Conservation (phyloP, 2,888 invertebrate genomes). For the Tineola bisselliella region DNA sequence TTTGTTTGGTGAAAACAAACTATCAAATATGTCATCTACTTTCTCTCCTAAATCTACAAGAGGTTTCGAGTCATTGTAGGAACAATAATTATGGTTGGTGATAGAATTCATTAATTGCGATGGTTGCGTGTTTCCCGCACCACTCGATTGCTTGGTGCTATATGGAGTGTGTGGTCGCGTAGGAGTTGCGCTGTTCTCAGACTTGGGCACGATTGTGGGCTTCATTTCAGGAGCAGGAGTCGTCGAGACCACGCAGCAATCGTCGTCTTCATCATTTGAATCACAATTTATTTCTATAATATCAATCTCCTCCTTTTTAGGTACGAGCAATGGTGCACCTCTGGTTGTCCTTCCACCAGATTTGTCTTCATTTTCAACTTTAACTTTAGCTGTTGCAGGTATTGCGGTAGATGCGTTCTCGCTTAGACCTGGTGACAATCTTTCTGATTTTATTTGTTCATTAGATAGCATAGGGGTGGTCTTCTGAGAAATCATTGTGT, state of each 20-base stretch:
- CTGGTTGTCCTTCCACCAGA: conserved; percentile 20
- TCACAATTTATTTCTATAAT: conserved; percentile 61
- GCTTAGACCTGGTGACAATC: conserved; percentile 36
- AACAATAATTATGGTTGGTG: neutral
- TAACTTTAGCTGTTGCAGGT: conserved; percentile 41
- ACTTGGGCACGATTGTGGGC: conserved; percentile 43
- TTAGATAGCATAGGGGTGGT: conserved; percentile 39
- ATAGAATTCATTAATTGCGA: too few species aligned
- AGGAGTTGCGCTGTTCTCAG: conserved; percentile 36
- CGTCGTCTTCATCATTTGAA: conserved; percentile 59
- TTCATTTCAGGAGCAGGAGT: conserved; percentile 55
- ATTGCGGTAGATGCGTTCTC: conserved; percentile 20
- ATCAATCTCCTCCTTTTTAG: conserved; percentile 25
- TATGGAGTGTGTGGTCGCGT: conserved; percentile 16
- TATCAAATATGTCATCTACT: conserved; percentile 59
- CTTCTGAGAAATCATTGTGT: conserved; percentile 19
- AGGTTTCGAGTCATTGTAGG: conserved; percentile 39
- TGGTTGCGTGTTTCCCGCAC: neutral
- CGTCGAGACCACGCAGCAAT: conserved; percentile 57
- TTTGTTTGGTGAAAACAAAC: conserved; percentile 45
- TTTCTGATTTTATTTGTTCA: conserved; percentile 42
- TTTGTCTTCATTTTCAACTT: conserved; percentile 47
- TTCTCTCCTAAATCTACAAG: conserved; percentile 51
- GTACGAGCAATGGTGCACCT: neutral
- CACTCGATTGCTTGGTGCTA: neutral